Conservation (phyloP, 2,888 invertebrate genomes). For the Toxonevra muliebris region DNA sequence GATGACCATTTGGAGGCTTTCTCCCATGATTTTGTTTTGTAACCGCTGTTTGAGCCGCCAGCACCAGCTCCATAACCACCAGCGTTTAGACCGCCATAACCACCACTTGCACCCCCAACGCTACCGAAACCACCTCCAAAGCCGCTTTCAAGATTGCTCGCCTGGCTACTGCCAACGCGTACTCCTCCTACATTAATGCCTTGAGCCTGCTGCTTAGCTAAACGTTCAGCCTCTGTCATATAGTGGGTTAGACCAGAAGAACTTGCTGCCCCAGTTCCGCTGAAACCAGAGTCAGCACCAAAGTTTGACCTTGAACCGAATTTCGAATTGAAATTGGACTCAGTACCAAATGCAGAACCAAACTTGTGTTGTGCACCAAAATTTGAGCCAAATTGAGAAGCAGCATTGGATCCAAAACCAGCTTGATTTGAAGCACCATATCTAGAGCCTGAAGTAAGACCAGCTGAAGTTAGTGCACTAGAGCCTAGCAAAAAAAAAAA, state of each 20-base stretch:
- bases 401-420: slow-evolving; percentile 35
- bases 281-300: slow-evolving; percentile 37
- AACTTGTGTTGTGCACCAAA: slow-evolving; percentile 37
- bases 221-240: slow-evolving; percentile 59
- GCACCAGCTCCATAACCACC: slow-evolving; percentile 32
- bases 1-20: slow-evolving; percentile 65
- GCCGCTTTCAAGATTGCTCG: slow-evolving; percentile 34
- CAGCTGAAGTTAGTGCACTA: slow-evolving; percentile 7
- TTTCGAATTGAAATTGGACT: slow-evolving; percentile 36
- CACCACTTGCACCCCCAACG: slow-evolving; percentile 25
- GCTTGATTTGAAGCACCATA: slow-evolving; percentile 30
- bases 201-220: slow-evolving; percentile 58
- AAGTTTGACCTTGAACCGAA: slow-evolving; percentile 40
- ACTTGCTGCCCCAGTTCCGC: slow-evolving; percentile 22
- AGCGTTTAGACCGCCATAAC: slow-evolving; percentile 23
- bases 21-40: slow-evolving; percentile 63
- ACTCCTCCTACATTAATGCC: slow-evolving; percentile 47
- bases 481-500: slow-evolving; percentile 12
- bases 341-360: slow-evolving; percentile 40
- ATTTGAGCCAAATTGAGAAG: slow-evolving; percentile 33
- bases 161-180: slow-evolving; percentile 48
- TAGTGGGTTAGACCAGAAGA: slow-evolving; percentile 50
- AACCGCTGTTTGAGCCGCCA: slow-evolving; percentile 42
- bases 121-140: slow-evolving; percentile 26
- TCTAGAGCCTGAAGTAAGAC: background rate